Base-by-base conservation (phyloP, 2,113 vertebrate species). In the Dunckerocampus dactyliophorus region DNA sequence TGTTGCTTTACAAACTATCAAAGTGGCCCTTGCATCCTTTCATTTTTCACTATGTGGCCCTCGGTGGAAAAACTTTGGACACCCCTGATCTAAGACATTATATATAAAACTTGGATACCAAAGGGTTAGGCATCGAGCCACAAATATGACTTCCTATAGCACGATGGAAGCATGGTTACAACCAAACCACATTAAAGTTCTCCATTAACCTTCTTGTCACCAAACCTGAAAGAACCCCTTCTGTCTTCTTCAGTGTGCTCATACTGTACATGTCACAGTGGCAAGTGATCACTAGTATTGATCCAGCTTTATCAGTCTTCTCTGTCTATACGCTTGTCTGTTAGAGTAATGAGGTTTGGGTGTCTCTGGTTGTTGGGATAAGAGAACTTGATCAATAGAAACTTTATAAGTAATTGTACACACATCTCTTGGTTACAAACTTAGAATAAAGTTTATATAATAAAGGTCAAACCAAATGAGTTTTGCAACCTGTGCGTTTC, bases 261-360 rank as follows among this genome's bases (percentile, higher is more conserved):
- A 69, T 80, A n/a, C n/a, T n/a, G n/a, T n/a, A 75, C 72, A 70
- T 76, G 66, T 46, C 54, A 67, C 45, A 67, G 66, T 69, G 71
- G 54, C 72, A 76, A 54, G 69, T 78, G 80, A 83, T 86, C 85
- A 78, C 75, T 65, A 66, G 68, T 66, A 86, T 81, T 81, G 87
- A 88, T 85, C 68, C 54, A 42, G 63, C 69, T 74, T 87, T 88
- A 86, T 87, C 87, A 80, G 77, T 66, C 54, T 71, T 67, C 47
- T 22, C 76, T 79, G 82, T 82, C 82, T 62, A 63, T 82, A 65
- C 48, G 62, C 46, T 61, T 85, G 85, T 87, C 87, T 73, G 68
- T 78, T 68, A 82, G 87, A 88, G 77, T 84, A 87, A 87, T 87
- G 85, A 77, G 77, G 16, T 60, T 20, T 59, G 7, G 57, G 43